Base-by-base conservation (phyloP, 2,888 invertebrate genomes). In the Mantis religiosa region DNA sequence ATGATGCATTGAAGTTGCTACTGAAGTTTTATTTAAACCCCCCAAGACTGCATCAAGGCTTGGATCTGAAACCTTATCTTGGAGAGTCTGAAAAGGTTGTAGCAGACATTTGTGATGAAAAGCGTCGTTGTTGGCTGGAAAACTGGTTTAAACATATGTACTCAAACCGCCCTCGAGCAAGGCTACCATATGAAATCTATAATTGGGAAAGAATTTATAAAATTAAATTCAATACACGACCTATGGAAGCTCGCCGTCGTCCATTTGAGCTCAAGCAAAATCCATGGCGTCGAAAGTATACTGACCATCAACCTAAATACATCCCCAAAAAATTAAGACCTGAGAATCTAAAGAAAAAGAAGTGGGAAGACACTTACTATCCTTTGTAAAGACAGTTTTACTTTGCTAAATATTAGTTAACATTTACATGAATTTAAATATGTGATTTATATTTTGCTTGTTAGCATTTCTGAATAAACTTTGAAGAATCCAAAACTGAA, bases 151-250 rank as follows among this genome's bases (percentile, higher is more conserved):
- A 97, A 92, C 94, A 95, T 92, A 92, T 98, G 90, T 94, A 95
- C 88, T 94, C 96, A 2, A 96, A 97, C 92, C 94, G 97, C 90
- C 95, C 96, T 0, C 94, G 95, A 89, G 95, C 95, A 91, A 93
- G 94, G 28, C 93, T 95, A 84, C 89, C 93, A 20, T 96, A 97
- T 30, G 97, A 98, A 93, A 93, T 96, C 81, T 96, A 96, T 91
- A 92, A 95, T 89, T 98, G 98, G 98, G 97, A 98, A 92, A 95
- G 95, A 90, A 96, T 98, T 90, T 98, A 97, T 92, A 96, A 97
- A 87, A 87, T 89, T 28, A 93, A 96, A 92, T 93, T 95, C 91
- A 94, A 96, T 20, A 96, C 96, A 0, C 94, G 97, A 90, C 94
- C 95, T 86, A 92, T 96, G 93, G 97, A 97, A 87, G 94, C 96